Percentiles rank a stretch among this genome's conserved stretches.
phyloP scores from a whole-genome alignment of 2,888 invertebrate genomes.

The Aphrophora alni region DNA sequence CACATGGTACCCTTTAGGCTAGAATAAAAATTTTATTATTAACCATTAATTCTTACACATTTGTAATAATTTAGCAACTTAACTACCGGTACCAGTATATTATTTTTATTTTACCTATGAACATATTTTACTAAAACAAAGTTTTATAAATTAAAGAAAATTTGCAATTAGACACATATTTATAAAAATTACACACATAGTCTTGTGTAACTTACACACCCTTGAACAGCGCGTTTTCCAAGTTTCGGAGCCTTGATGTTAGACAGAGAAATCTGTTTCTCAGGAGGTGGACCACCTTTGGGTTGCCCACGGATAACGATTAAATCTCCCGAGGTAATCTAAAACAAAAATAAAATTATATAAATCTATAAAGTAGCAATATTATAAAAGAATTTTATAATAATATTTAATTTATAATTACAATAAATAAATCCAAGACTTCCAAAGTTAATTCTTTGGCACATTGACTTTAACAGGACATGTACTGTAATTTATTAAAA shows the following conservation, averaged over 20 bases:
- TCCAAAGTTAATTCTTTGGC: no score
- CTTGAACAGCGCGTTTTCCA: constrained; percentile 68
- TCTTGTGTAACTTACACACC: constrained; percentile 29
- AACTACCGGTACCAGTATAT: no score
- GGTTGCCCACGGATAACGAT: constrained; percentile 87
- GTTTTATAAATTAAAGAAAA: no score
- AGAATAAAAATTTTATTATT: no score
- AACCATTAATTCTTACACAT: no score
- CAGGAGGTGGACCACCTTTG: constrained; percentile 86
- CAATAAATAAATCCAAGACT: not conserved
- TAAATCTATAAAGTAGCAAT: not conserved
- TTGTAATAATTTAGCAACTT: no score
- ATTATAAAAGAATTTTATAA: not conserved
- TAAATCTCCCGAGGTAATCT: constrained; percentile 97
- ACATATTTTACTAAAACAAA: no score
- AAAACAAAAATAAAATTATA: constrained; percentile 46
- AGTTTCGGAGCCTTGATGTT: constrained; percentile 93
- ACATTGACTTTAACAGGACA: no score
- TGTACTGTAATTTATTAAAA: no score
- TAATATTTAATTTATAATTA: not conserved
- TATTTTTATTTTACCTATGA: no score
- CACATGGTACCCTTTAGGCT: no score
- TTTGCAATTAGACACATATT: no score
- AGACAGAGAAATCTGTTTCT: constrained; percentile 89
- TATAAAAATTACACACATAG: not conserved